These are phyloP conservation scores for Brachylomia viminalis DNA, from an alignment of 2,888 invertebrate species.

Conservation along the genomic window DNA sequence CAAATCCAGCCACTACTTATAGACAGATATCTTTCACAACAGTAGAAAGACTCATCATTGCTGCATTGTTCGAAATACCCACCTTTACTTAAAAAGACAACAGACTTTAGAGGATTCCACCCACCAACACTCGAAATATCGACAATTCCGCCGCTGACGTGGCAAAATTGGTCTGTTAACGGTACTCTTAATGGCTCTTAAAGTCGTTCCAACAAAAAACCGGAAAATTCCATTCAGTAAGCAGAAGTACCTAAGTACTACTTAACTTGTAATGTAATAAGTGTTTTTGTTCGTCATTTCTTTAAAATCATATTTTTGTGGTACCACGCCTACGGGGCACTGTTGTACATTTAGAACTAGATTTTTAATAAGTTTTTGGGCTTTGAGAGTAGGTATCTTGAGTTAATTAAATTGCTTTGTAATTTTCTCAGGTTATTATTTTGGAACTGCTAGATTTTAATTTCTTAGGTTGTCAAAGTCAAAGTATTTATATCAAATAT, in stretches of 20 bases:
- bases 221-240: slow-evolving; percentile 51
- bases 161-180: slow-evolving; percentile 58
- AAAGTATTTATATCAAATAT: no score
- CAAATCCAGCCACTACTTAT: neutral
- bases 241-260: slow-evolving; percentile 48
- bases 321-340: slow-evolving; percentile 3
- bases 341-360: neutral
- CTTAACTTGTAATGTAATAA: slow-evolving; percentile 54
- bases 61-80: slow-evolving; percentile 26
- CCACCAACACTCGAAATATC: slow-evolving; percentile 56
- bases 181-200: slow-evolving; percentile 56
- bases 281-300: slow-evolving; percentile 53
- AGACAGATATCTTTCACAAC: neutral
- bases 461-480: neutral
- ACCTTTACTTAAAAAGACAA: slow-evolving; percentile 14
- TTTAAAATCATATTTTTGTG: slow-evolving; percentile 40
- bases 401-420: neutral
- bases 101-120: slow-evolving; percentile 31
- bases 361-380: slow-evolving; percentile 14
- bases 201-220: slow-evolving; percentile 59
- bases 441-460: neutral
- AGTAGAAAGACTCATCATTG: neutral
- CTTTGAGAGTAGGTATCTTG: neutral
- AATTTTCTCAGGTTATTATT: neutral
- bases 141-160: slow-evolving; percentile 52